Base-by-base conservation (phyloP, 23 tunicate species). In the Diplosoma virens region DNA sequence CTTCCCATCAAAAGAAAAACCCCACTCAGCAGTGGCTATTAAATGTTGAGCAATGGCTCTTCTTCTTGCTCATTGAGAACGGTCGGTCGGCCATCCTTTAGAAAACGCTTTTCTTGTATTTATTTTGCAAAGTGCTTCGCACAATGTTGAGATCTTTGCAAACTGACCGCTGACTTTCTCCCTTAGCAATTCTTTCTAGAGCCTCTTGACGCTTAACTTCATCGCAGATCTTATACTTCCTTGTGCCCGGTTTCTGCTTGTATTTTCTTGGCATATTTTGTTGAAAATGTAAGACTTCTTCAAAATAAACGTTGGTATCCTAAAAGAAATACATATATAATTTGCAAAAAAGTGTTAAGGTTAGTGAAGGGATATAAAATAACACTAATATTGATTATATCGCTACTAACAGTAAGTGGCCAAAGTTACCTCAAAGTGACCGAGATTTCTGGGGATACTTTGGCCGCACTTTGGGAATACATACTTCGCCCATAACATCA, bases 91-190 rank as follows among this genome's bases (percentile, higher is more conserved):
- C n/a, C n/a, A n/a, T n/a, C n/a, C n/a, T n/a, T n/a, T n/a, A n/a
- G n/a, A n/a, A n/a, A n/a, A n/a, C n/a, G n/a, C n/a, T 58, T 17
- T 22, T 14, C 7, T 22, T 58, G 17, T 6, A 6, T 58, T 18
- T 58, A 17, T 20, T 14, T 14, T 14, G 65, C 16, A 45, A 16
- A 16, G 14, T 58, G 22, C 65, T 58, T 20, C 65, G 16, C 20
- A n/a, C 25, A 22, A 58, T 58, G 65, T 24, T 24, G 7, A 58
- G 65, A 11, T 14, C 22, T 58, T 20, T 6, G 25, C 65, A 58
- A 58, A 58, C 65, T 58, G 22, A 58, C 22, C 65, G 65, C 20
- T 58, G 65, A 58, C 21, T 11, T 58, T 58, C 65, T 58, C 65
- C 65, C 6, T 20, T 22, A 6, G 65, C 16, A 58, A 58, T 22